Evolutionary conservation across 2,797 vertebrate species (phyloP), one percentile per base, ranked within the genome.

Genomic region (Aselliscus stoliczkanus): DNA sequence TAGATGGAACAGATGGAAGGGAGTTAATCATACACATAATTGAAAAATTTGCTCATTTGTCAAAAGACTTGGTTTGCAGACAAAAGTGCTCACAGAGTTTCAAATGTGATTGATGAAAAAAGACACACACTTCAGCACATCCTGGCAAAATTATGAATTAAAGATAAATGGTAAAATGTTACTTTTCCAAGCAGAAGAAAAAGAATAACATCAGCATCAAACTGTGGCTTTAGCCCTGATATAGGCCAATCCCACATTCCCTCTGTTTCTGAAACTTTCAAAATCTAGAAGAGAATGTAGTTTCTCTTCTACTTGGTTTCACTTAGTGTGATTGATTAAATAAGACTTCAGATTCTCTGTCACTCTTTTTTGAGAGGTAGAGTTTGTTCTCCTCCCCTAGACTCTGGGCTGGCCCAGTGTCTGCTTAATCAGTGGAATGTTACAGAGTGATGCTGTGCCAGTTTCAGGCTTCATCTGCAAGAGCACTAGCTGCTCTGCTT

Each of bases 101-200:
- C 89, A 95, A 96, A 95, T 44, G 20, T 67, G 93, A 89, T 96
- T 95, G 93, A 94, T 94, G 88, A 90, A 92, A 82, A 95, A 75
- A 20, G n/a, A 86, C 54, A 85, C 73, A 70, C 72, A 90, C 15
- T 20, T 91, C 47, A 87, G 72, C 37, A 95, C 29, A 84, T 93
- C 4, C 56, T 70, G 52, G 77, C 79, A 88, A 84, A 93, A 92
- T 89, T 44, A 84, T 44, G 70, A 82, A 83, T 94, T 67, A 77
- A 80, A 31, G 76, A 75, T 92, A 81, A 93, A 77, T 15, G 89
- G 42, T 77, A 47, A 85, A 96, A 90, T 58, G 52, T 47, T 88
- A 23, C 29, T 88, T 87, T 95, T 73, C 58, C 6, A 90, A 84
- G 52, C 39, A 90, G 47, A 93, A 44, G 39, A 37, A 62, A 82